phyloP scores from a whole-genome alignment of 2,797 vertebrate species.

The Paratrypauchen microcephalus region DNA sequence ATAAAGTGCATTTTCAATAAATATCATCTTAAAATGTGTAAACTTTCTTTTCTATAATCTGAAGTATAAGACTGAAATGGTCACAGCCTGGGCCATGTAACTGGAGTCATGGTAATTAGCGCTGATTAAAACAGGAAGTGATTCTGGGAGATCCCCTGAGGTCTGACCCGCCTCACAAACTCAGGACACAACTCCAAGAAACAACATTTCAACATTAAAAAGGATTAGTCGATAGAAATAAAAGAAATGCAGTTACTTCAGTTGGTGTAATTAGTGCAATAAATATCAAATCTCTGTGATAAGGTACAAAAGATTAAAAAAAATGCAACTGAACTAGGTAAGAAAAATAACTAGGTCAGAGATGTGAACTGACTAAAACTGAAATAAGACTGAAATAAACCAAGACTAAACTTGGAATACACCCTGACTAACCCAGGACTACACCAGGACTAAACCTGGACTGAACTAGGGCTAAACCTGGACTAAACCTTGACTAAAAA shows the following conservation, averaged over 20 bases:
- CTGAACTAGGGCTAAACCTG: not conserved
- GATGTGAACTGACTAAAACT: not conserved
- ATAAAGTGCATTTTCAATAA: not conserved
- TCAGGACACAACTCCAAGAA: not conserved
- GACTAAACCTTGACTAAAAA: not conserved
- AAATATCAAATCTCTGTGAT: no score
- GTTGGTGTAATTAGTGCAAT: no score
- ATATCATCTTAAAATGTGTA: not conserved
- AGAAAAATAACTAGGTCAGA: not conserved
- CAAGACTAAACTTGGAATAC: no score
- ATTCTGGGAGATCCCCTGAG: conserved; percentile 3
- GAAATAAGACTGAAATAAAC: no score
- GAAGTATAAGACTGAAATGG: not conserved
- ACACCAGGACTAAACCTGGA: not conserved
- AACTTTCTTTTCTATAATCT: not conserved
- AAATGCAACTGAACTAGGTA: not conserved
- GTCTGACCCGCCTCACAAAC: not conserved
- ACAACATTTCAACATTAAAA: not conserved
- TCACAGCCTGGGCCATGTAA: not conserved
- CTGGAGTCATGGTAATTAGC: not conserved
- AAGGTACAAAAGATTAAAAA: no score
- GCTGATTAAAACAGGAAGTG: conserved; percentile 9
- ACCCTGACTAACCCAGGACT: no score
- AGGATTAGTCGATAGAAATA: not conserved
- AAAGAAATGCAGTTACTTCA: not conserved